Evolutionary conservation across 2,888 invertebrate species (phyloP), one percentile per base, ranked within the genome.

Genomic region (Seladonia tumulorum): DNA sequence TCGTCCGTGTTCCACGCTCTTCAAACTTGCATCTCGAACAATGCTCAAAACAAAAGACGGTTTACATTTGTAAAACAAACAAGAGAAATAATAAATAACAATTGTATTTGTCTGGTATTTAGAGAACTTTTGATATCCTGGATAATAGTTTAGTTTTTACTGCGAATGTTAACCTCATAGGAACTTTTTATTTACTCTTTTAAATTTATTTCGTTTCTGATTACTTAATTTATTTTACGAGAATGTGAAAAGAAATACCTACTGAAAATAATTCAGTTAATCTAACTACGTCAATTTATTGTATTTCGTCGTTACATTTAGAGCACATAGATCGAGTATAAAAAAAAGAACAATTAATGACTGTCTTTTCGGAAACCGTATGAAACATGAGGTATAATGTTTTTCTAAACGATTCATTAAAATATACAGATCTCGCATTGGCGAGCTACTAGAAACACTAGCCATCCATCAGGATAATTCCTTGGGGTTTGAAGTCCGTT

Each of bases 321-420:
- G 57, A 85, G 86, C 89, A 89, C 90, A 86, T 82, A 84, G 85
- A 83, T 88, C 83, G 68, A 81, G 88, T 89, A 88, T 89, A 90
- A 87, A 90, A 90, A 90, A 88, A 82, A 88, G 91, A 88, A 82
- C 80, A 72, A 82, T 87, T 83, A 70, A 76, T 80, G 77, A 76
- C 76, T 47, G 14, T 83, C 78, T 25, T 81, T 77, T 81, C 78
- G 73, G 77, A 79, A 88, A 76, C 70, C 66, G 81, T 90, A 88
- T 82, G 87, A 88, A 91, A 87, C 47, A 82, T 89, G 92, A 91
- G 90, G 91, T 92, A 85, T 66, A 92, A 91, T 81, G 82, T 87
- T 86, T 78, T 66, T 79, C 81, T 82, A 82, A 87, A 89, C 85
- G 86, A 84, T 84, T 86, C 66, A 83, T 88, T 85, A 86, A 73